Conservation (phyloP, 2,888 invertebrate species). For the Acleris cristana region DNA sequence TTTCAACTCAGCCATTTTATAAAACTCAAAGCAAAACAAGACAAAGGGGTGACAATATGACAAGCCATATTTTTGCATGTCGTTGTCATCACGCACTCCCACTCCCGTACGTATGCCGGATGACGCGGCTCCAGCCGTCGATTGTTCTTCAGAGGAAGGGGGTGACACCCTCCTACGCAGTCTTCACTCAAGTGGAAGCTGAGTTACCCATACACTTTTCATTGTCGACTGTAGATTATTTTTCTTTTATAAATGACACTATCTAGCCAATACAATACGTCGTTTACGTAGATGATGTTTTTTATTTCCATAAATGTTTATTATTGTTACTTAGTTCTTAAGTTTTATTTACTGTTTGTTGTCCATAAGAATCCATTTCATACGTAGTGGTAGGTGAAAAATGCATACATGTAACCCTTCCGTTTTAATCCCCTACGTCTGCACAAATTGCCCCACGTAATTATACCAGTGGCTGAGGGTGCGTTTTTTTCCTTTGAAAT, state of each 20-base stretch:
- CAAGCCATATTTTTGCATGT: conserved; percentile 46
- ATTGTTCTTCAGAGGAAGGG: conserved; percentile 71
- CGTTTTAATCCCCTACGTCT: conserved; percentile 61
- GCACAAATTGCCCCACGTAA: conserved; percentile 70
- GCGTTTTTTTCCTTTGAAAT: conserved; percentile 61
- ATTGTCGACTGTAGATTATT: conserved; percentile 37
- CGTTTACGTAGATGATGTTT: background rate
- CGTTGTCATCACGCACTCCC: conserved; percentile 56
- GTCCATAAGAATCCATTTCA: conserved; percentile 7
- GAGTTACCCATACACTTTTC: conserved; percentile 51
- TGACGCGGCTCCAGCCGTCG: conserved; percentile 62
- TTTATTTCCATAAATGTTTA: background rate
- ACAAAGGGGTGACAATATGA: background rate
- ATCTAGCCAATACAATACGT: background rate
- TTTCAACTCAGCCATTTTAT: background rate
- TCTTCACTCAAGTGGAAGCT: conserved; percentile 73
- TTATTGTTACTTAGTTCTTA: background rate
- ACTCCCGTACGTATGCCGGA: conserved; percentile 48
- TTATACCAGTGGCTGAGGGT: conserved; percentile 62
- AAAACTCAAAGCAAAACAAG: background rate
- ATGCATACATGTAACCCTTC: conserved; percentile 58
- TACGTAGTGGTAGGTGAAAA: conserved; percentile 20
- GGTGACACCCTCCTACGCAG: conserved; percentile 78
- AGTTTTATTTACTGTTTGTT: background rate
- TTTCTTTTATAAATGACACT: conserved; percentile 17